These are phyloP conservation scores for Thripadectes ignobilis DNA, from an alignment of 2,797 vertebrate species.

Conservation along the genomic window DNA sequence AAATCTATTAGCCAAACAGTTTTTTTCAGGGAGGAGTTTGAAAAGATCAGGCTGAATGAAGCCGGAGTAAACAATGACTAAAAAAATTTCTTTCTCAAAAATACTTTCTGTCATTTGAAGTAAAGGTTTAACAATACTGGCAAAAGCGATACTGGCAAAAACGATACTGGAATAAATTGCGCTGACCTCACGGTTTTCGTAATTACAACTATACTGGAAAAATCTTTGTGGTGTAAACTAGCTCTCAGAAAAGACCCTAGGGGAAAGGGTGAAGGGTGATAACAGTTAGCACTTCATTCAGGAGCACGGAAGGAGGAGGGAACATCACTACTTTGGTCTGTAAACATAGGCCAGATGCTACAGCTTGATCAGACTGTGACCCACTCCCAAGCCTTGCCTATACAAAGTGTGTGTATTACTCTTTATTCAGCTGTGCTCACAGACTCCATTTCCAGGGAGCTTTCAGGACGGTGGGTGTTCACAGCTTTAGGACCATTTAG, in stretches of 20 bases:
- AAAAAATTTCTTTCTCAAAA: slow-evolving; percentile 1
- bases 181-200: neutral
- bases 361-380: neutral
- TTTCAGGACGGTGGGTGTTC: neutral
- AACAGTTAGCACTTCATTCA: slow-evolving; percentile 1
- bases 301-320: neutral
- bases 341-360: neutral
- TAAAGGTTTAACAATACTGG: slow-evolving; percentile 45
- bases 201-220: slow-evolving; percentile 20
- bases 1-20: slow-evolving; percentile 18
- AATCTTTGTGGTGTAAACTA: slow-evolving; percentile 6
- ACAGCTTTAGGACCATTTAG: neutral
- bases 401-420: neutral
- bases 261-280: neutral
- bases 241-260: neutral
- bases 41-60: neutral
- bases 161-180: neutral
- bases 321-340: neutral
- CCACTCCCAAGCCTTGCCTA: neutral
- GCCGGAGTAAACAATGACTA: neutral
- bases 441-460: neutral
- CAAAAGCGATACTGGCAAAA: slow-evolving; percentile 49
- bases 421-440: neutral
- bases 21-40: neutral
- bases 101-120: slow-evolving; percentile 10